Evolutionary conservation across 2,888 invertebrate species (phyloP), one percentile per base, ranked within the genome.

Genomic region (Netelia fuscicornis): DNA sequence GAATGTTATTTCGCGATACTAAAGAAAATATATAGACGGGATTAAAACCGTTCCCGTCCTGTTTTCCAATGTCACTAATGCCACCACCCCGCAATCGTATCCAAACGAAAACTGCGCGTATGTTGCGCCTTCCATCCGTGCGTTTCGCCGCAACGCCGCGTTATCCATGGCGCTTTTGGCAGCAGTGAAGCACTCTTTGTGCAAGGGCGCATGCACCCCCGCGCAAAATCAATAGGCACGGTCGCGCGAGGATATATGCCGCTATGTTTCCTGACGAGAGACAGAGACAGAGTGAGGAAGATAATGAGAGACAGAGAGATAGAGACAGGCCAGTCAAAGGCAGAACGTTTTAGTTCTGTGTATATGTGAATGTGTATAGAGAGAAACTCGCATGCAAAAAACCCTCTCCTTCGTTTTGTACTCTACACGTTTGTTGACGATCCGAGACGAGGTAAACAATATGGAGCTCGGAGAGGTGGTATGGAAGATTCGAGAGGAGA

Each of bases 131-230:
- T 20, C 17, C 79, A 65, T 70, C 72, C 75, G 74, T 65, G 67
- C 65, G 74, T 77, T 80, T 86, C 56, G 86, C 65, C 83, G 79
- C 83, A 80, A 78, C 86, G 76, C 52, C 75, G 72, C 70, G 64
- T 44, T 74, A 56, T 58, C 68, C 20, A 71, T 77, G 72, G 48
- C 74, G 87, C 88, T 88, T 87, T 89, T 89, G 88, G 88, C 84
- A 88, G 88, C 88, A 89, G 88, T 89, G 88, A 90, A 85, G 48
- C 58, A 30, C 30, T 48, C 11, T 64, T 56, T 87, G 86, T 89
- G 88, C 89, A 88, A 92, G 90, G 89, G 92, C 92, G 92, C 92
- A 92, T 92, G 92, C 91, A 91, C 92, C 89, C 90, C 88, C 90
- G 82, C 82, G 88, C 88, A 88, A 88, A 90, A 92, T 92, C 92